Percentiles rank a stretch among this genome's conserved stretches.
Evolutionary conservation across 2,888 invertebrate genomes (phyloP).

Genomic region (Rotaria sp.): DNA sequence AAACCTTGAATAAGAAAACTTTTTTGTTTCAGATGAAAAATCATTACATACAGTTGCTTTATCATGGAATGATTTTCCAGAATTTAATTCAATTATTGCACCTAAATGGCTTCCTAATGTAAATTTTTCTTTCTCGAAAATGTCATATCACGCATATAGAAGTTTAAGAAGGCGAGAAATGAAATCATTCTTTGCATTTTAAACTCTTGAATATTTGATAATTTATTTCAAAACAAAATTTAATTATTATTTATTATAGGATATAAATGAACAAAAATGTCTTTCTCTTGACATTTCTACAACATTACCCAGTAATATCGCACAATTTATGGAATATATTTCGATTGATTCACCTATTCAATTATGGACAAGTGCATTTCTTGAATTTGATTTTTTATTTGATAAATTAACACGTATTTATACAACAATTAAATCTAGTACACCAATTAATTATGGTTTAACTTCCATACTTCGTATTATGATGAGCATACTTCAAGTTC

Average conservation of each 20-base stretch:
- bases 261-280: conserved; percentile 53
- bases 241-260: too few relatives aligned
- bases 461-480: conserved; percentile 56
- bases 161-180: too few relatives aligned
- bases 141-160: too few relatives aligned
- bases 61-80: conserved; percentile 87
- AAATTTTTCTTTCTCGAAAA: conserved; percentile 65
- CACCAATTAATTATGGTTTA: conserved; percentile 49
- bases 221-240: too few relatives aligned
- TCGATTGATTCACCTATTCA: conserved; percentile 69
- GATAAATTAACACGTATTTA: conserved; percentile 58
- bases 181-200: too few relatives aligned
- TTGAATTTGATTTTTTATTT: conserved; percentile 77
- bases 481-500: conserved; percentile 67
- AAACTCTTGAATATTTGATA: too few relatives aligned
- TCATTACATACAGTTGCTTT: conserved; percentile 89
- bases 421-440: conserved; percentile 41
- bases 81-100: conserved; percentile 85
- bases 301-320: conserved; percentile 76
- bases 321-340: conserved; percentile 82
- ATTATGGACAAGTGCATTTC: conserved; percentile 72
- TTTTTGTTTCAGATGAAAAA: conserved; percentile 59
- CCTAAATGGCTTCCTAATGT: conserved; percentile 80
- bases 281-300: conserved; percentile 60
- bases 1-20: conserved; percentile 62